Percentiles rank a stretch among this genome's conserved stretches.
Evolutionary conservation across 1,140 invertebrate genomes (phyloP).

Genomic region (Drosophila subpulchrella): DNA sequence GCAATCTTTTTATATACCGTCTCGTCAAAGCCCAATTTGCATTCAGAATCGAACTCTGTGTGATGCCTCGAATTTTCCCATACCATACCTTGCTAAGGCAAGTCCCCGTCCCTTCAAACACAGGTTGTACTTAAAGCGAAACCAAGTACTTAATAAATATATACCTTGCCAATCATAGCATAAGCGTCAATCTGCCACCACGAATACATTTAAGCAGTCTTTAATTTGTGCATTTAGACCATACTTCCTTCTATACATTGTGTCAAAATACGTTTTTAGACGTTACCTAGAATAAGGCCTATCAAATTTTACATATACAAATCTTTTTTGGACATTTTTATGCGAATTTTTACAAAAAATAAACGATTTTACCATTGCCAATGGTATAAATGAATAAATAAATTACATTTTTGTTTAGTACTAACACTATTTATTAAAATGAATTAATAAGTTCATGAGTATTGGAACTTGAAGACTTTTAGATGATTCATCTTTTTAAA

Average conservation of each 20-base stretch:
- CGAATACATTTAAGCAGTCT: slow-evolving; percentile 37
- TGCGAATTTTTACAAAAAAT: slow-evolving; percentile 37
- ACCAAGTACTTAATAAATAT: slow-evolving; percentile 62
- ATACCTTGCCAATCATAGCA: slow-evolving; percentile 31
- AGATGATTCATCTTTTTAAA: not conserved
- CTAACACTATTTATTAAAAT: not conserved
- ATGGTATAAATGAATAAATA: not conserved
- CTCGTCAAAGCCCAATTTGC: slow-evolving; percentile 33
- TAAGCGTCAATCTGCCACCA: slow-evolving; percentile 52
- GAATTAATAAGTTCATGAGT: no score
- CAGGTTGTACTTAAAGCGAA: slow-evolving; percentile 62
- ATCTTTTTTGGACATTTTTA: slow-evolving; percentile 45
- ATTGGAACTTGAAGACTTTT: not conserved
- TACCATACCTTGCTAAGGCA: not conserved
- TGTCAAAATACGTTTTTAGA: slow-evolving; percentile 57
- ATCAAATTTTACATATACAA: slow-evolving; percentile 25
- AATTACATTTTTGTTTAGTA: not conserved
- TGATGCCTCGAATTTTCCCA: slow-evolving; percentile 31
- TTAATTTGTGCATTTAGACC: slow-evolving; percentile 43
- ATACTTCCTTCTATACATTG: slow-evolving; percentile 27
- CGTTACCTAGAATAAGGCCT: slow-evolving; percentile 30
- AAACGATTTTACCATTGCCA: slow-evolving; percentile 7
- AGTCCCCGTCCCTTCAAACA: slow-evolving; percentile 18
- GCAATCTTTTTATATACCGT: slow-evolving; percentile 15
- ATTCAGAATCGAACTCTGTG: slow-evolving; percentile 30